Evolutionary conservation across 2,888 invertebrate species (phyloP).

Genomic region (Exocentrus adspersus): DNA sequence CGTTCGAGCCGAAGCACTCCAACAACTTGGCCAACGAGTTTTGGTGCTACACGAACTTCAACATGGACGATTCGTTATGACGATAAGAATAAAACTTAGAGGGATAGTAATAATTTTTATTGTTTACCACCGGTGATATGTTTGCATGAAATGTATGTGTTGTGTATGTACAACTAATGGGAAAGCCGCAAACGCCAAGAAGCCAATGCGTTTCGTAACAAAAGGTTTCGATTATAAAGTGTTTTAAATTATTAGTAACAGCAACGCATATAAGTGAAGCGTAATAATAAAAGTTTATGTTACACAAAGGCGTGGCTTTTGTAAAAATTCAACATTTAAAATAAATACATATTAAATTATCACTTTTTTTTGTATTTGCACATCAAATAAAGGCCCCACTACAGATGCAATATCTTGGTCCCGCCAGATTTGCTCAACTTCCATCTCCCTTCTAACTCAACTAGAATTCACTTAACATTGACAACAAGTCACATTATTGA

Average conservation of each 20-base stretch:
- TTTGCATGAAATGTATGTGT: slow-evolving; percentile 51
- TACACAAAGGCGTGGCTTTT: too few relatives aligned
- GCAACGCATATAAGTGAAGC: slow-evolving; percentile 25
- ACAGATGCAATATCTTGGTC: slow-evolving; percentile 52
- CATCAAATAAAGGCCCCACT: slow-evolving; percentile 48
- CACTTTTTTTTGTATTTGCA: slow-evolving; percentile 14
- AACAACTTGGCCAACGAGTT: slow-evolving; percentile 95
- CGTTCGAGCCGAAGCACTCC: slow-evolving; percentile 83
- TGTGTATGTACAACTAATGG: slow-evolving; percentile 33
- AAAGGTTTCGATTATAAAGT: neutral
- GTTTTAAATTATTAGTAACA: neutral
- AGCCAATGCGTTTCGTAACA: neutral
- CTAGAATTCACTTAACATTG: too few relatives aligned
- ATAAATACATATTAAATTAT: neutral
- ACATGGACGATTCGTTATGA: slow-evolving; percentile 67
- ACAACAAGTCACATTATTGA: too few relatives aligned
- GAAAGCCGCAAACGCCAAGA: slow-evolving; percentile 23
- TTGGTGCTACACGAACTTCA: slow-evolving; percentile 89
- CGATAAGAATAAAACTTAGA: slow-evolving; percentile 16
- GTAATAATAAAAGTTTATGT: slow-evolving; percentile 11
- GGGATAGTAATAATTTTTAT: slow-evolving; percentile 28
- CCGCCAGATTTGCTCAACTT: slow-evolving; percentile 37
- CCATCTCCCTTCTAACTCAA: neutral
- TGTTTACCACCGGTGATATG: slow-evolving; percentile 51
- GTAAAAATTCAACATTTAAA: neutral